Percentiles rank a stretch among this genome's conserved stretches.
Evolutionary conservation across 1,140 invertebrate species (phyloP).

Genomic region (Drosophila sucinea): DNA sequence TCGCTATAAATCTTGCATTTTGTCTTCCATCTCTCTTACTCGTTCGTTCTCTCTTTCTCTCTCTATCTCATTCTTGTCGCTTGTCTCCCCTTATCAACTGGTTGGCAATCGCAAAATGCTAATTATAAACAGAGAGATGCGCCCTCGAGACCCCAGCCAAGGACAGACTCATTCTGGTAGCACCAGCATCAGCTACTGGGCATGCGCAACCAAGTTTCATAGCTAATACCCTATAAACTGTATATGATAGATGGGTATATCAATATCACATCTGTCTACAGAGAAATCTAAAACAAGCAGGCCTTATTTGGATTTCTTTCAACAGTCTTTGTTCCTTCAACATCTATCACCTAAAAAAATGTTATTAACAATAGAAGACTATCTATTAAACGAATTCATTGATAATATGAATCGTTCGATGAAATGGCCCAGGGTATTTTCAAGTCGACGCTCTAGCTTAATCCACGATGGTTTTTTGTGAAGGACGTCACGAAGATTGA

Average conservation of each 20-base stretch:
- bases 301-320: no score
- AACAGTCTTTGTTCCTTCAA: no score
- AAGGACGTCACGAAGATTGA: slow-evolving; percentile 18
- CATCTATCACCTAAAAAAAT: no score
- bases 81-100: slow-evolving; percentile 58
- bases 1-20: slow-evolving; percentile 75
- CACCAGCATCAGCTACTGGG: slow-evolving; percentile 58
- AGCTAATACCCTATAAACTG: neutral
- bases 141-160: slow-evolving; percentile 31
- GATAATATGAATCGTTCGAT: no score
- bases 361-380: no score
- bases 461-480: neutral
- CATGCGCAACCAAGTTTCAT: slow-evolving; percentile 55
- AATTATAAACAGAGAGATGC: slow-evolving; percentile 73
- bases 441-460: slow-evolving; percentile 16
- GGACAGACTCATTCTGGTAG: slow-evolving; percentile 25
- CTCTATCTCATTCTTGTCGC: slow-evolving; percentile 7
- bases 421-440: neutral
- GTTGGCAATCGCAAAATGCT: slow-evolving; percentile 74
- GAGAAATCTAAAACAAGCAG: no score
- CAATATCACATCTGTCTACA: neutral
- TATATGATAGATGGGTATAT: neutral
- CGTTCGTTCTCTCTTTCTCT: neutral
- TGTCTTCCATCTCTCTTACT: slow-evolving; percentile 37
- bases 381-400: no score